A percentile compares a stretch with the other conserved stretches of the same genome.
phyloP scores from a whole-genome alignment of 2,797 vertebrate species.

The Monodelphis domestica region DNA sequence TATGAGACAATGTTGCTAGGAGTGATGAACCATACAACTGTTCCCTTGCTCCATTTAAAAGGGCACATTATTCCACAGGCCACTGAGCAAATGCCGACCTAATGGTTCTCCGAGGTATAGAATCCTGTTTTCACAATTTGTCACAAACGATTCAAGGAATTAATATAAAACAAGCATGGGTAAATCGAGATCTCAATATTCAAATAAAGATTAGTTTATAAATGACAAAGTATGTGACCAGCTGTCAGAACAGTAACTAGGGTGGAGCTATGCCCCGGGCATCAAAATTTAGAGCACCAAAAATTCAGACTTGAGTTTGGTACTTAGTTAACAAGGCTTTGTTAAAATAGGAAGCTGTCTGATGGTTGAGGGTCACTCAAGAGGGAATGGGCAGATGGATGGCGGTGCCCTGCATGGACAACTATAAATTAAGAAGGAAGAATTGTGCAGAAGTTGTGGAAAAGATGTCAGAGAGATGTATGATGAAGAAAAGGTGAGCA shows the following conservation, averaged over 20 bases:
- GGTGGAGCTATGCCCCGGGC: not conserved
- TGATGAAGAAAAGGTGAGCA: no score
- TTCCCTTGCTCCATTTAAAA: not conserved
- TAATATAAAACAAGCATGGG: not conserved
- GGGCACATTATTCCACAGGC: not conserved
- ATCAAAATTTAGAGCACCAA: not conserved
- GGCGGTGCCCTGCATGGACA: not conserved
- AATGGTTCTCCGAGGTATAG: not conserved
- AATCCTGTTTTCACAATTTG: not conserved
- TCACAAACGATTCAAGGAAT: conserved; percentile 30
- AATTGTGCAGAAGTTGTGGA: not conserved
- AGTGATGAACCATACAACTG: not conserved
- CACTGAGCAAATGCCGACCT: conserved; percentile 15
- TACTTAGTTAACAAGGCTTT: not conserved
- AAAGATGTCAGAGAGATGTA: not conserved
- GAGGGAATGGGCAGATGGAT: not conserved
- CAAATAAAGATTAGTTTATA: not conserved
- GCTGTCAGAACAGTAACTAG: not conserved
- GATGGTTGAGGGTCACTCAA: not conserved
- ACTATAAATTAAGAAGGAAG: not conserved
- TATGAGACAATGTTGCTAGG: not conserved
- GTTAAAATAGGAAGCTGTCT: not conserved
- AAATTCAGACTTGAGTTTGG: not conserved
- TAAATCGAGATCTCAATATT: not conserved
- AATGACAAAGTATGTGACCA: not conserved